These are phyloP conservation scores for Sipha flava DNA, from an alignment of 1,140 invertebrate species.

Conservation along the genomic window DNA sequence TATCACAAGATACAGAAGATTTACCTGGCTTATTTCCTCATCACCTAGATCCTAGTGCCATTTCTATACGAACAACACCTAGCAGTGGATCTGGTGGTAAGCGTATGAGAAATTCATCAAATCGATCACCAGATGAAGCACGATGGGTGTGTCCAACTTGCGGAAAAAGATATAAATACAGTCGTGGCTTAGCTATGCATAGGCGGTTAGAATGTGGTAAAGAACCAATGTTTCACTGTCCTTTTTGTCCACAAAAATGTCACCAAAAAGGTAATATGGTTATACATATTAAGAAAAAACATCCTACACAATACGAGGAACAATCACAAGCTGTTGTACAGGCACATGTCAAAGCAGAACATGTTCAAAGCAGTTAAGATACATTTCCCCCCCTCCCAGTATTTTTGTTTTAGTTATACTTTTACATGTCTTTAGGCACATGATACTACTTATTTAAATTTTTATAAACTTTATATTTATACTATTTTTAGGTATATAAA, in stretches of 20 bases:
- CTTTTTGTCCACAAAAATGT: conserved; percentile 38
- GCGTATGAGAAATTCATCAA: conserved; percentile 18
- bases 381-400: background rate
- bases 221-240: conserved; percentile 38
- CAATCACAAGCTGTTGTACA: conserved; percentile 26
- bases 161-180: conserved; percentile 37
- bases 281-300: conserved; percentile 37
- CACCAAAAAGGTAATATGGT: conserved; percentile 38
- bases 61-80: conserved; percentile 18
- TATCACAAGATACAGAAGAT: conserved; percentile 30
- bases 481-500: background rate
- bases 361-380: conserved; percentile 5
- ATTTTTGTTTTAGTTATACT: conserved; percentile 24
- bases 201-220: conserved; percentile 37
- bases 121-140: conserved; percentile 33
- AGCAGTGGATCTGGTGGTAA: background rate
- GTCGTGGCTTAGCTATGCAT: conserved; percentile 37
- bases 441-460: conserved; percentile 22
- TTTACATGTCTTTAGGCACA: background rate
- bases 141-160: conserved; percentile 37
- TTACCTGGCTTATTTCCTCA: conserved; percentile 32
- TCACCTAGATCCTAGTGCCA: conserved; percentile 32
- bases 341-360: conserved; percentile 27
- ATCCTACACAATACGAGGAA: conserved; percentile 32
- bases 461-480: conserved; percentile 11